A percentile compares a stretch with the other conserved stretches of the same genome.
phyloP scores from a whole-genome alignment of 2,797 vertebrate species.

The Gadopsis marmoratus region DNA sequence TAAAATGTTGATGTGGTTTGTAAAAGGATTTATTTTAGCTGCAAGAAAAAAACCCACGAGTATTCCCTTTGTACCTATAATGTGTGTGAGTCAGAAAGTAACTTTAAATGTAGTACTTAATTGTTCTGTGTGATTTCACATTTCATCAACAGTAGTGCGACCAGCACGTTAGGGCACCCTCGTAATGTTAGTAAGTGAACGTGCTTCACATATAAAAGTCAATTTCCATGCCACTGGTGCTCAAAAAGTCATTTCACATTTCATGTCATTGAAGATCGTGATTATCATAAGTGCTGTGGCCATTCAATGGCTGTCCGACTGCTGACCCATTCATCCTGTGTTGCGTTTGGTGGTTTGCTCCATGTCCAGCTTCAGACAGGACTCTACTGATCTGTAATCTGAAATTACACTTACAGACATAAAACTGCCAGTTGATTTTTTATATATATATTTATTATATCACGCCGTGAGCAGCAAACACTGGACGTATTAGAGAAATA shows the following conservation, averaged over 20 bases:
- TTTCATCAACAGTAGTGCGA: not conserved
- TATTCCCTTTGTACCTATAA: not conserved
- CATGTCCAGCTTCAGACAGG: conserved; percentile 8
- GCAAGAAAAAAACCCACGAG: not conserved
- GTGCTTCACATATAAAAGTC: conserved; percentile 12
- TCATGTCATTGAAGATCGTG: conserved; percentile 19
- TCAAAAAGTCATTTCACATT: conserved; percentile 33
- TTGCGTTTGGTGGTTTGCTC: conserved; percentile 10
- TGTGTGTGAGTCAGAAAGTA: not conserved
- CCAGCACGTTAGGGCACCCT: not conserved
- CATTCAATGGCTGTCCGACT: conserved; percentile 23
- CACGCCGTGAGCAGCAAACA: not conserved
- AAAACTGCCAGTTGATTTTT: not conserved
- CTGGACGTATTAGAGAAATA: not conserved
- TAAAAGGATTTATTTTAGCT: conserved; percentile 3
- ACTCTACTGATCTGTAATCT: not conserved
- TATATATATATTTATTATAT: not conserved
- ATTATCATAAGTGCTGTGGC: conserved; percentile 22
- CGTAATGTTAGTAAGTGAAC: conserved; percentile 5
- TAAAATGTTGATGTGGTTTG: not conserved
- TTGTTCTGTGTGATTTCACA: not conserved
- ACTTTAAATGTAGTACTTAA: not conserved
- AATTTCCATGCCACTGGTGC: conserved; percentile 22
- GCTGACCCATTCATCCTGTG: conserved; percentile 34
- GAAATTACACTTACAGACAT: not conserved